These are phyloP conservation scores for Thunnus maccoyii DNA, from an alignment of 2,113 vertebrate genomes.

Conservation along the genomic window DNA sequence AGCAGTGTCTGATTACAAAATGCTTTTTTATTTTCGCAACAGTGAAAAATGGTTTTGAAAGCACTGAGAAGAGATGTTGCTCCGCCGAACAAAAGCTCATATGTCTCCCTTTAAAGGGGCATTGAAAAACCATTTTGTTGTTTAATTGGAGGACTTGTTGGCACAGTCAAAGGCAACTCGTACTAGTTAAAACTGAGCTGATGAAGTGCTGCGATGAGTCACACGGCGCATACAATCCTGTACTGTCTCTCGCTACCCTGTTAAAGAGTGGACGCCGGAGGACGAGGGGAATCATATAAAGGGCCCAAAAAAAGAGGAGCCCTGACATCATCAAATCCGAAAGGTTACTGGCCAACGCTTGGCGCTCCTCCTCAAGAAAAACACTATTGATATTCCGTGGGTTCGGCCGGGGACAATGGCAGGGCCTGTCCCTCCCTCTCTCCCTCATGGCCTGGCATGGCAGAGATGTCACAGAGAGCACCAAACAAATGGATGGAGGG, in stretches of 20 bases:
- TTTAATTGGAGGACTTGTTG: conserved; percentile 34
- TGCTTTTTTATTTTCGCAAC: too few species aligned
- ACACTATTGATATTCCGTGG: conserved; percentile 78
- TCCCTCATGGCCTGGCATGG: conserved; percentile 79
- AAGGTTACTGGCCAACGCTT: conserved; percentile 83
- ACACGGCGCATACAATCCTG: conserved; percentile 31
- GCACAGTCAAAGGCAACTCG: conserved; percentile 18
- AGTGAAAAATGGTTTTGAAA: too few species aligned
- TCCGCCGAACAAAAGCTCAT: too few species aligned
- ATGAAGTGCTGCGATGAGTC: conserved; percentile 64
- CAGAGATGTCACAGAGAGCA: conserved; percentile 86
- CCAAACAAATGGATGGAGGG: conserved; percentile 76
- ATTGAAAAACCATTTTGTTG: neutral
- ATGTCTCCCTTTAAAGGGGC: neutral
- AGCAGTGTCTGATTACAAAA: too few species aligned
- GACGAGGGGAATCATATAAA: conserved; percentile 59
- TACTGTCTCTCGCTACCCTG: conserved; percentile 23
- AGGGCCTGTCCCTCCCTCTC: conserved; percentile 68
- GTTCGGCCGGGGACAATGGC: conserved; percentile 73
- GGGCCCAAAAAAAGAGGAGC: conserved; percentile 43
- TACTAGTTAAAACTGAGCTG: conserved; percentile 43
- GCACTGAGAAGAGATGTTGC: neutral
- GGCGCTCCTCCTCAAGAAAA: conserved; percentile 72
- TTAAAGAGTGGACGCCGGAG: conserved; percentile 19
- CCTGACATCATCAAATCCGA: conserved; percentile 80